These are phyloP conservation scores for Caloenas nicobarica DNA, from an alignment of 2,113 vertebrate species.

Conservation along the genomic window DNA sequence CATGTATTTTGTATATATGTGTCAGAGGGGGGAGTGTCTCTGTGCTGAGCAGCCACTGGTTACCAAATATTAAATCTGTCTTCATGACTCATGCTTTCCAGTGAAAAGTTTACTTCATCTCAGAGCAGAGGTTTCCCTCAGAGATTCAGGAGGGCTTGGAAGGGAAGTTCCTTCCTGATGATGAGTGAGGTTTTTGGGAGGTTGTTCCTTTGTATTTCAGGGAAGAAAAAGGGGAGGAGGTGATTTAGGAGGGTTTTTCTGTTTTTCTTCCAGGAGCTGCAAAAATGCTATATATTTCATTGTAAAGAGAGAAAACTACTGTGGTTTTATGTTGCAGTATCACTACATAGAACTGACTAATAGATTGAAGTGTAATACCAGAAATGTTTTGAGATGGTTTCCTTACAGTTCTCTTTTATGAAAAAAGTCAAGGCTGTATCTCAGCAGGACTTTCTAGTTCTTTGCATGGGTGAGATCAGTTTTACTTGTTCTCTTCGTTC, in stretches of 20 bases:
- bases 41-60: accelerated
- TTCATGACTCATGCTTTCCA: not conserved
- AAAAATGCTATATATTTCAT: not conserved
- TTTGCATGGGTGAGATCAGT: not conserved
- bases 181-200: not conserved
- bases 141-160: not conserved
- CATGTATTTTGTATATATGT: accelerated
- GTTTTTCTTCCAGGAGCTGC: not conserved
- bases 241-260: not conserved
- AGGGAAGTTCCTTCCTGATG: not conserved
- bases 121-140: not conserved
- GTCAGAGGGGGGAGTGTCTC: not conserved
- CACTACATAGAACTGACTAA: not conserved
- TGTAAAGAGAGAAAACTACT: not conserved
- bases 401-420: not conserved
- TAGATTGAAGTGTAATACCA: not conserved
- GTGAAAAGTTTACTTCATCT: not conserved
- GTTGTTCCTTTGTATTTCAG: not conserved
- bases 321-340: not conserved
- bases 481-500: not conserved
- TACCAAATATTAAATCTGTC: not conserved
- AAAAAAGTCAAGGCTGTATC: not conserved
- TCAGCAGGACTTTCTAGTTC: not conserved
- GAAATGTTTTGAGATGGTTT: not conserved
- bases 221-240: not conserved